Evolutionary conservation across 2,113 vertebrate species (phyloP), one percentile per base, ranked within the genome.

Genomic region (Recurvirostra avosetta): DNA sequence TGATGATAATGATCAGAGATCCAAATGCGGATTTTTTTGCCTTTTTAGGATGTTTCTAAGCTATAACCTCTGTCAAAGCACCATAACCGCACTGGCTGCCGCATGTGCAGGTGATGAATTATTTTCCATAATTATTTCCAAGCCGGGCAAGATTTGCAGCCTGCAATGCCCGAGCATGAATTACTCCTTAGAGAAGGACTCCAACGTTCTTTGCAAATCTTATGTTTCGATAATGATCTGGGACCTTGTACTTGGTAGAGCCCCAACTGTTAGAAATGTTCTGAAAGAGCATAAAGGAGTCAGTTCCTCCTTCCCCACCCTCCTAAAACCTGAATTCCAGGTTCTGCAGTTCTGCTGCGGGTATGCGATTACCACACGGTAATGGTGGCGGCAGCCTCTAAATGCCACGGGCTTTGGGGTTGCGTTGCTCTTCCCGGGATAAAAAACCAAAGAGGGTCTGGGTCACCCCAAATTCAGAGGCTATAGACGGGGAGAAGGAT

Each of bases 271-370:
- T 16, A 6, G 6, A 90, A 81, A 34, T 1, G 5, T 26, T 90
- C 70, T 26, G n/a, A 41, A 76, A 47, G 34, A 38, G 32, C 29
- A 12, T 11, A 8, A 20, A 26, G 55, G 32, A 79, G 13, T 10
- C 45, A 15, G 63, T 49, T 49, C 67, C 36, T 92, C 50, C 34
- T 49, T 84, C 95, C 83, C 80, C 95, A 40, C 93, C 92, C 92
- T 80, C 45, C 36, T 2, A 11, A 90, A 96, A 96, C 95, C 96
- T 87, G 96, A 95, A 89, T 91, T 89, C 96, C 96, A 94, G 90
- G 95, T 97, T 97, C 86, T 71, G 72, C 70, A 29, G 50, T 88
- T 84, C 66, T 63, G 23, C 65, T 27, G 36, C 22, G 62, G 89
- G 62, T 79, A 88, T 22, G 43, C 1, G 1, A 65, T 92, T 88